Conservation (phyloP, 1,140 invertebrate genomes). For the Semibalanus balanoides region DNA sequence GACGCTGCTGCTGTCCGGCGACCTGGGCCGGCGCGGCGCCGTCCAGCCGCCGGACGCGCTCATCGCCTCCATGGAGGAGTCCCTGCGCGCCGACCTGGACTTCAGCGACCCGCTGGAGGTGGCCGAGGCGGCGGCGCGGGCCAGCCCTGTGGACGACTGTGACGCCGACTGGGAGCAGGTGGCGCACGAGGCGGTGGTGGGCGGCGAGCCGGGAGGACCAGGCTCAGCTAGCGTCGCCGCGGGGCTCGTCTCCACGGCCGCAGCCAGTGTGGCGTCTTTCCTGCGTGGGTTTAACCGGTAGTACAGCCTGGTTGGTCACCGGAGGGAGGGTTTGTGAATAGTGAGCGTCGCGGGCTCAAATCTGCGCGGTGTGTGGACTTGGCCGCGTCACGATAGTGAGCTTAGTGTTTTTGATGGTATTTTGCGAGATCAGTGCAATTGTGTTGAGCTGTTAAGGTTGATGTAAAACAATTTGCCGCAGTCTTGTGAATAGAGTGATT, state of each 20-base stretch:
- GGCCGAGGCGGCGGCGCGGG: neutral
- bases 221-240: neutral
- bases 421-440: neutral
- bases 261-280: conserved; percentile 1
- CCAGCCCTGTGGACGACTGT: neutral
- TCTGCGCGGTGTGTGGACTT: neutral
- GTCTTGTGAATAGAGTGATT: too few species aligned
- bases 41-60: neutral
- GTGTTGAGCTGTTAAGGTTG: too few species aligned
- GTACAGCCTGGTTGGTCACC: too few species aligned
- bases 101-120: neutral
- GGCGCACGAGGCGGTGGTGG: neutral
- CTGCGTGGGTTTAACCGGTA: neutral
- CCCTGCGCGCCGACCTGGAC: neutral
- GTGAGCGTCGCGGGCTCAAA: too few species aligned
- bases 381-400: neutral
- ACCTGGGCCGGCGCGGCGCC: neutral
- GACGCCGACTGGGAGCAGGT: conserved; percentile 3
- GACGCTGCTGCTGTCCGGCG: neutral
- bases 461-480: too few species aligned
- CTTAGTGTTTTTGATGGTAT: neutral
- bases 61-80: neutral
- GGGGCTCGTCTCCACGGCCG: neutral
- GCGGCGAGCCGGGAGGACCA: neutral
- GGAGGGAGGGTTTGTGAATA: neutral